Base-by-base conservation (phyloP, 2,113 vertebrate genomes). In the Epinephelus lanceolatus region DNA sequence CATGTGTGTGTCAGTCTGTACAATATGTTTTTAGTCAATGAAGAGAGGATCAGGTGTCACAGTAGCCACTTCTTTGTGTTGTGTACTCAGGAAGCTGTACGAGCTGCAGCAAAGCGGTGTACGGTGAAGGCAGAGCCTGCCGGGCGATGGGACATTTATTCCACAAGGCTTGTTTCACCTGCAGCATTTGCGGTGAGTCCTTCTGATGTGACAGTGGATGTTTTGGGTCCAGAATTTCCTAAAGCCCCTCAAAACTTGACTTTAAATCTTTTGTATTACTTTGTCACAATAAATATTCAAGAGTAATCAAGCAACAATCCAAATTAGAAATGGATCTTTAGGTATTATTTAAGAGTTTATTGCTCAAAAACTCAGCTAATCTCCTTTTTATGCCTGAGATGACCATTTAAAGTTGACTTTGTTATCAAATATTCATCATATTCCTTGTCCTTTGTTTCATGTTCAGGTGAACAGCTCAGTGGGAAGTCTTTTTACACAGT, bases 401-500 rank as follows among this genome's bases (percentile, higher is more conserved):
- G 8, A 23, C 2, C 7, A 59, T 19, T 47, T 51, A 30, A 47
- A 60, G 23, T 60, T 72, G 10, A 47, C 49, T 14, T 37, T 37
- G 30, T 30, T 30, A 30, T 9, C 7, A 71, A 21, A 55, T 25
- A 13, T 23, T 76, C 7, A 40, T 25, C 14, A 55, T 25, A 0
- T n/a, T 56, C 0, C 2, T 6, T 56, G 19, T 75, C 5, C 19
- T 40, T 53, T 78, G 6, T 78, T 63, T 72, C 21, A 27, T 63
- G 7, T 90, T 55, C 72, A 98, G 98, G 94, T 92, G 93, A 97
- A 90, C 95, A 94, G 65, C 94, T 98, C 76, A 95, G 93, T 80
- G 97, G 97, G 56, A 96, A 97, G 82, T 94, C 96, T 7, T 99
- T 98, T 91, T 98, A 97, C 88, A 95, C 96, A 70, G 93, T 97